phyloP scores from a whole-genome alignment of 2,888 invertebrate species.

The Perizoma affinitatum region DNA sequence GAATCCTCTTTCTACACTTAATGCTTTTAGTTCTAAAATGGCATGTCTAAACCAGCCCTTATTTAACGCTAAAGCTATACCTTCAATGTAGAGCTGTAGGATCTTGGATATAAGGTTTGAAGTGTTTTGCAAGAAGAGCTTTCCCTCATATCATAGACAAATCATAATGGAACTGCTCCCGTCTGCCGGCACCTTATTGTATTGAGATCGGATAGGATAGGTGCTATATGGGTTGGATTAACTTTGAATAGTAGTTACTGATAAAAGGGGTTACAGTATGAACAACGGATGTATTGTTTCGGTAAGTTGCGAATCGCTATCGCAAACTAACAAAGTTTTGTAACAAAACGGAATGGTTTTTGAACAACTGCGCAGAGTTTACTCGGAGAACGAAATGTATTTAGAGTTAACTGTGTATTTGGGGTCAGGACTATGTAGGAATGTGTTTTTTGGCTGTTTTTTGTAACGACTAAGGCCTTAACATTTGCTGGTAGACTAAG shows the following conservation, averaged over 20 bases:
- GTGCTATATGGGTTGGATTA: constrained; percentile 14
- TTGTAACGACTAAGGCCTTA: too few relatives aligned
- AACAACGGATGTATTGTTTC: constrained; percentile 1
- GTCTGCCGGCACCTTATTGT: constrained; percentile 15
- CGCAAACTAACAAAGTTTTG: background rate
- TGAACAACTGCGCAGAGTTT: too few relatives aligned
- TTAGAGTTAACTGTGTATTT: too few relatives aligned
- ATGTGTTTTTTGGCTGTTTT: too few relatives aligned
- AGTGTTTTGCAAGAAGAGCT: background rate
- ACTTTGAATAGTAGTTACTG: constrained; percentile 10
- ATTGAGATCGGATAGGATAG: constrained; percentile 22
- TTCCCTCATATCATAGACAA: constrained; percentile 19
- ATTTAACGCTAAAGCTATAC: background rate
- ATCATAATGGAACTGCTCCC: constrained; percentile 12
- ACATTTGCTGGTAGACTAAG: too few relatives aligned
- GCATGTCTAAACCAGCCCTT: constrained; percentile 5
- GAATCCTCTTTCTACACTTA: too few relatives aligned
- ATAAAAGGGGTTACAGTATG: constrained; percentile 5
- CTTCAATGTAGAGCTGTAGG: constrained; percentile 9
- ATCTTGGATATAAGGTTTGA: background rate
- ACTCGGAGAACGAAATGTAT: too few relatives aligned
- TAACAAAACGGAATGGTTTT: too few relatives aligned
- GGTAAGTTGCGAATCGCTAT: background rate
- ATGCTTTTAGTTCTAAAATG: too few relatives aligned
- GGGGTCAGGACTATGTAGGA: too few relatives aligned